phyloP scores from a whole-genome alignment of 1,140 invertebrate genomes.

The Sycobia sp. region DNA sequence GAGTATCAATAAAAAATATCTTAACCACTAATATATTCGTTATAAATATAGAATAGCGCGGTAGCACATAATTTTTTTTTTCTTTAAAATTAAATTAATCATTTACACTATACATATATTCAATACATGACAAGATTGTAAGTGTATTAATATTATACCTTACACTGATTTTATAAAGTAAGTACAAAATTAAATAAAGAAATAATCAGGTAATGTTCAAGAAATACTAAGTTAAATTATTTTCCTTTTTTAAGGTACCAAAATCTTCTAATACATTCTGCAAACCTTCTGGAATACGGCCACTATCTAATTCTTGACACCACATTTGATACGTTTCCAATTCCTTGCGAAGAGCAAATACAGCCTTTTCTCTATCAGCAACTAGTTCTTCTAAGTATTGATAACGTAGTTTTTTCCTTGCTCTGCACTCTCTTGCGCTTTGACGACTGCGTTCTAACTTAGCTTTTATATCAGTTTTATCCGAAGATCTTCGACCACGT shows the following conservation, averaged over 20 bases:
- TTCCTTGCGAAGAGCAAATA: slow-evolving; percentile 86
- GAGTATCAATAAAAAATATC: too few relatives aligned
- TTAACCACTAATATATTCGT: too few relatives aligned
- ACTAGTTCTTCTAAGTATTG: slow-evolving; percentile 97
- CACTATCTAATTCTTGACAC: slow-evolving; percentile 6
- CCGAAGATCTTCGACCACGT: slow-evolving; percentile 82
- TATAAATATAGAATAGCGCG: too few relatives aligned
- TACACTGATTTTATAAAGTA: too few relatives aligned
- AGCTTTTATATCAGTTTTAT: slow-evolving; percentile 92
- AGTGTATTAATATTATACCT: too few relatives aligned
- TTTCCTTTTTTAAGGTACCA: slow-evolving; percentile 7
- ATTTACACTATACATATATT: too few relatives aligned
- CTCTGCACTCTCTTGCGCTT: slow-evolving; percentile 95
- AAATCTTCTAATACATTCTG: neutral
- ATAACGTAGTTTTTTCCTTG: slow-evolving; percentile 94
- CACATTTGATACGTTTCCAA: slow-evolving; percentile 69
- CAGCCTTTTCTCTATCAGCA: slow-evolving; percentile 90
- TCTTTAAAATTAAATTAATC: too few relatives aligned
- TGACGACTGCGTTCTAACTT: slow-evolving; percentile 95
- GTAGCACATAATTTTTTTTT: too few relatives aligned
- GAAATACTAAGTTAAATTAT: slow-evolving; percentile 1
- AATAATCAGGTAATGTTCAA: too few relatives aligned
- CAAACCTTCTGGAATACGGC: slow-evolving; percentile 2
- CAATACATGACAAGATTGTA: too few relatives aligned
- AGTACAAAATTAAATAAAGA: too few relatives aligned